Conservation (phyloP, 2,888 invertebrate species). For the Morpho helenor region DNA sequence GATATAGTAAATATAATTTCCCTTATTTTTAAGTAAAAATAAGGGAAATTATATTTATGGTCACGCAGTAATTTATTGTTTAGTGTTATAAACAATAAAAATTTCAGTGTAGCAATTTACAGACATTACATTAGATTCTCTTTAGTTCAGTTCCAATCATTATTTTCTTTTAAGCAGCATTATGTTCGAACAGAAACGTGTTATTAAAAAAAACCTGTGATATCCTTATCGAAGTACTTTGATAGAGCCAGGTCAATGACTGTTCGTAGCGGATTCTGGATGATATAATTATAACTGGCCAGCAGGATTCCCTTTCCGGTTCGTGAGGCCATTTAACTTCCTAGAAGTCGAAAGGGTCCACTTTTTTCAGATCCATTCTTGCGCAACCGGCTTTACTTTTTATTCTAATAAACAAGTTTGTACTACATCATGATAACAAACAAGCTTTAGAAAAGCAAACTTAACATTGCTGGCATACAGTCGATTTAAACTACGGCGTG, state of each 20-base stretch:
- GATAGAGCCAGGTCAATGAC: conserved; percentile 6
- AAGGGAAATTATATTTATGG: too few relatives aligned
- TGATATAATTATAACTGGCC: conserved; percentile 24
- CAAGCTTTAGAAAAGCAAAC: conserved; percentile 15
- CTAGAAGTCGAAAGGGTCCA: conserved; percentile 62
- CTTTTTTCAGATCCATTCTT: conserved; percentile 61
- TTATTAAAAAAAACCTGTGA: neutral
- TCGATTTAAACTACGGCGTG: conserved; percentile 13
- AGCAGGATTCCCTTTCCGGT: conserved; percentile 45
- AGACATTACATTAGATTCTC: too few relatives aligned
- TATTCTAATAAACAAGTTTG: conserved; percentile 46
- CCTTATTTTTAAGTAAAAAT: too few relatives aligned
- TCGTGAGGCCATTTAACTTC: conserved; percentile 61
- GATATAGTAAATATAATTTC: too few relatives aligned
- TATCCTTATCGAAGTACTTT: conserved; percentile 2
- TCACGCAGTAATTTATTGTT: too few relatives aligned
- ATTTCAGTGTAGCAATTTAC: too few relatives aligned
- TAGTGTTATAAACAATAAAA: conserved; percentile 6
- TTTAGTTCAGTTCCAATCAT: too few relatives aligned
- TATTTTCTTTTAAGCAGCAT: too few relatives aligned
- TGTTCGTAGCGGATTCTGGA: conserved; percentile 9
- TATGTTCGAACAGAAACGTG: neutral
- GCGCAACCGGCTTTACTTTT: conserved; percentile 69
- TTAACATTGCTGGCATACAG: conserved; percentile 7
- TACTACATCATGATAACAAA: conserved; percentile 22